Evolutionary conservation across 92 coral and sea anemone species (phyloP).

Genomic region (Pocillopora grandis): DNA sequence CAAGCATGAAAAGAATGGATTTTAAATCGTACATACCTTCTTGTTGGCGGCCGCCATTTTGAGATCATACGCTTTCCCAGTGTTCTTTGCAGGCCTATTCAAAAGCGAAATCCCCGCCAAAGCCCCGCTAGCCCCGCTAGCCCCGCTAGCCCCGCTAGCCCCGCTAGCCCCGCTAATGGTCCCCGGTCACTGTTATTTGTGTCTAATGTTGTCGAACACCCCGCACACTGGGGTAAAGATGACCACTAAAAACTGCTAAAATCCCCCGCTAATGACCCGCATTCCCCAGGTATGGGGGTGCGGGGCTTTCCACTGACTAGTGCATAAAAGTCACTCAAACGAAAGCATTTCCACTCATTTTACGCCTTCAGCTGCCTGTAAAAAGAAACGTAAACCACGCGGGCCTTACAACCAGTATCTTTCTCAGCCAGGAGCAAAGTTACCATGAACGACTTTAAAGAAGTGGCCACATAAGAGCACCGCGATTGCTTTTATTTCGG

Average conservation of each 20-base stretch:
- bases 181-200: slow-evolving; percentile 20
- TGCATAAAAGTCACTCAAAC: neutral
- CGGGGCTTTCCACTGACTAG: slow-evolving; percentile 24
- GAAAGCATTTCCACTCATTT: neutral
- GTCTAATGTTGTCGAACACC: slow-evolving; percentile 24
- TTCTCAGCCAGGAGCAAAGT: slow-evolving; percentile 51
- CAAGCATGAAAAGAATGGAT: slow-evolving; percentile 28
- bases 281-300: neutral
- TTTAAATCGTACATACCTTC: neutral
- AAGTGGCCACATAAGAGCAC: slow-evolving; percentile 40
- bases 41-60: neutral
- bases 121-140: neutral
- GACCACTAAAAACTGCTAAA: too few relatives aligned
- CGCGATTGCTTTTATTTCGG: slow-evolving; percentile 13
- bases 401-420: slow-evolving; percentile 67
- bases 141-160: neutral
- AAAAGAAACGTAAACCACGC: slow-evolving; percentile 44
- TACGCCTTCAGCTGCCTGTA: neutral
- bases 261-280: too few relatives aligned
- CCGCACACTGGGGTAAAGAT: neutral
- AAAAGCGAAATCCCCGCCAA: slow-evolving; percentile 16
- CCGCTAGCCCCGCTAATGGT: neutral
- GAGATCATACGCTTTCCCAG: slow-evolving; percentile 14
- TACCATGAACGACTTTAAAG: slow-evolving; percentile 50
- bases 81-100: slow-evolving; percentile 25